Conservation (phyloP, 2,797 vertebrate genomes). For the Chrosomus eos region DNA sequence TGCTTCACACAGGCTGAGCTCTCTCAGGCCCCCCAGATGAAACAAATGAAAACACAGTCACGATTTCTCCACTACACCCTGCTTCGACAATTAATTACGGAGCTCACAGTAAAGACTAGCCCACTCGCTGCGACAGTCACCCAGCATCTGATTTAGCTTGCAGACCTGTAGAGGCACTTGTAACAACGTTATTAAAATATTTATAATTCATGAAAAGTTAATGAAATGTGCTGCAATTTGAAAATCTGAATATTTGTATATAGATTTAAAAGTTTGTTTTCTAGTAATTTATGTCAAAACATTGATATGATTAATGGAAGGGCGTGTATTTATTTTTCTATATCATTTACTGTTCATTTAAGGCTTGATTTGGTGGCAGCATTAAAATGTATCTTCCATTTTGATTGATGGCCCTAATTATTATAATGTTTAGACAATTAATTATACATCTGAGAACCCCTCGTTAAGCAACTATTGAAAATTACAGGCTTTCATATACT, state of each 20-base stretch:
- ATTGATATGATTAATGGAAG: constrained; percentile 45
- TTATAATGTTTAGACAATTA: constrained; percentile 34
- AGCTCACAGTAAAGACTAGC: constrained; percentile 44
- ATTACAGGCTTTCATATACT: constrained; percentile 3
- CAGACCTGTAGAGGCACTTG: constrained; percentile 32
- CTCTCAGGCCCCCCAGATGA: constrained; percentile 53
- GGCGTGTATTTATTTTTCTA: constrained; percentile 18
- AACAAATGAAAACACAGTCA: constrained; percentile 61
- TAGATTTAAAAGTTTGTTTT: constrained; percentile 38
- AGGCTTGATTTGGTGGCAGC: not conserved
- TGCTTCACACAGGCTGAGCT: constrained; percentile 54
- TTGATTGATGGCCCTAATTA: constrained; percentile 42
- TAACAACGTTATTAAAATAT: constrained; percentile 32
- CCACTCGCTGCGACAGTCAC: constrained; percentile 35
- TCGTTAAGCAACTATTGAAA: constrained; percentile 11
- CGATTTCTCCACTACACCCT: constrained; percentile 53
- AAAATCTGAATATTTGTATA: constrained; percentile 22
- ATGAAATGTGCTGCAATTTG: constrained; percentile 6
- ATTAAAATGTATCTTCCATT: not conserved
- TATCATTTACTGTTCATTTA: constrained; percentile 6
- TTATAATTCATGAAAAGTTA: constrained; percentile 37
- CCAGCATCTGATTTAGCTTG: constrained; percentile 18
- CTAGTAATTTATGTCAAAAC: not conserved
- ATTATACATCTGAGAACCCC: constrained; percentile 3
- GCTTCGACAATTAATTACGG: constrained; percentile 62